Base-by-base conservation (phyloP, 2,888 invertebrate genomes). In the Abrostola triplasia region DNA sequence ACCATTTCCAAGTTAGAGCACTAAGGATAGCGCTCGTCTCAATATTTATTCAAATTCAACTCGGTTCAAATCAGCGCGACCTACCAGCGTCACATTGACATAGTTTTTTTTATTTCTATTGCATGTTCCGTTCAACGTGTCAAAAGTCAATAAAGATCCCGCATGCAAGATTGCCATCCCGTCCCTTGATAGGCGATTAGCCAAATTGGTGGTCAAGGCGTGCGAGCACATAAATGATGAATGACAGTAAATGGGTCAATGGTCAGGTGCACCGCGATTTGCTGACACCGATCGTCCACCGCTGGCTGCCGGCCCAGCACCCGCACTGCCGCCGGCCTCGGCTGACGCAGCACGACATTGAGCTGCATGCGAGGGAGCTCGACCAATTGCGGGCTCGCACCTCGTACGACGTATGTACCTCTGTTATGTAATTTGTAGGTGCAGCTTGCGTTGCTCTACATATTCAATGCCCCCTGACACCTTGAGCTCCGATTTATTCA, bases 251-350 rank as follows among this genome's bases (percentile, higher is more conserved):
- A 24, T 55, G 64, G 54, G 65, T 70, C 58, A 60, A 48, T 68
- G 51, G 50, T 69, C 76, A 93, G 83, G 92, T 96, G 1, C 95
- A 96, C 83, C 95, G 95, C n/a, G 95, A 96, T 79, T 88, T 97
- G 7, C 90, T 96, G 62, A 96, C 96, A 12, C 96, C 96, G 4
- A 80, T 96, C 13, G 94, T 96, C 56, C 96, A 96, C 77, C 88
- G 95, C 12, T 95, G 95, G 86, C 83, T 96, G 71, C 95, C 94
- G 0, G 66, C 81, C 38, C 94, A 94, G 78, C 82, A 89, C 71
- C 82, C 86, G 0, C 86, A 85, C 73, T 93, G 94, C 77, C 86
- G 77, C 4, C 85, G 87, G 0, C 93, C 93, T n/a, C 86, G 92
- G 0, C 89, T 90, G 44, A 89, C 92, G 0, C 90, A 88, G 53